Evolutionary conservation across 2,888 invertebrate species (phyloP).

Genomic region (Drosophila hamatofila): DNA sequence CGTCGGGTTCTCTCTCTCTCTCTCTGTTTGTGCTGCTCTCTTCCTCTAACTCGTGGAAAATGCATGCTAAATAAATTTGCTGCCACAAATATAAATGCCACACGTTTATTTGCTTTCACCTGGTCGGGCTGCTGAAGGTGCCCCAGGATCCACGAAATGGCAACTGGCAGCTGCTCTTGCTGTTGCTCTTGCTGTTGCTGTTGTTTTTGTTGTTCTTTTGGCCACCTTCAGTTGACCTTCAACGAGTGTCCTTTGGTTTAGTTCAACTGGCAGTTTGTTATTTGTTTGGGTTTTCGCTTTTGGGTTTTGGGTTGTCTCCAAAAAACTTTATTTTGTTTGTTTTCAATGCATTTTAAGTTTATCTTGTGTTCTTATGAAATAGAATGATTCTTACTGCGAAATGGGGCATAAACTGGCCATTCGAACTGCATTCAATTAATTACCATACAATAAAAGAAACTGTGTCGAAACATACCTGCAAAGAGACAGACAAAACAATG

Average conservation of each 20-base stretch:
- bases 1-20: constrained; percentile 4
- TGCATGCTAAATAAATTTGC: constrained; percentile 76
- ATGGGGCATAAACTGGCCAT: background rate
- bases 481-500: constrained; percentile 24
- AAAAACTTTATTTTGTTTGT: constrained; percentile 54
- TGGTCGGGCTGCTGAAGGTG: constrained; percentile 31
- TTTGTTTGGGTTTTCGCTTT: constrained; percentile 30
- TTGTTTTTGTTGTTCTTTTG: constrained; percentile 10
- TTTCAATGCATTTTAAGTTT: constrained; percentile 76
- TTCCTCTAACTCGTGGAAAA: constrained; percentile 30
- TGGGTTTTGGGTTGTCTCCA: constrained; percentile 9
- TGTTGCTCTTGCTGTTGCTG: background rate
- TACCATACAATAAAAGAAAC: constrained; percentile 18
- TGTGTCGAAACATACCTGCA: constrained; percentile 57
- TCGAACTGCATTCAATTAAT: constrained; percentile 29
- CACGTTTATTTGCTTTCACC: constrained; percentile 76
- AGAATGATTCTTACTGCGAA: constrained; percentile 7
- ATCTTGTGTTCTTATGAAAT: constrained; percentile 9
- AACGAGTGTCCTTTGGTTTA: constrained; percentile 41
- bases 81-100: constrained; percentile 78
- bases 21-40: background rate
- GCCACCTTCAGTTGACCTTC: constrained; percentile 73
- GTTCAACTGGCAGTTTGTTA: constrained; percentile 29
- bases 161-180: constrained; percentile 19
- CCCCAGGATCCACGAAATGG: constrained; percentile 32